phyloP scores from a whole-genome alignment of 2,888 invertebrate species.

The Dasypogon diadema region DNA sequence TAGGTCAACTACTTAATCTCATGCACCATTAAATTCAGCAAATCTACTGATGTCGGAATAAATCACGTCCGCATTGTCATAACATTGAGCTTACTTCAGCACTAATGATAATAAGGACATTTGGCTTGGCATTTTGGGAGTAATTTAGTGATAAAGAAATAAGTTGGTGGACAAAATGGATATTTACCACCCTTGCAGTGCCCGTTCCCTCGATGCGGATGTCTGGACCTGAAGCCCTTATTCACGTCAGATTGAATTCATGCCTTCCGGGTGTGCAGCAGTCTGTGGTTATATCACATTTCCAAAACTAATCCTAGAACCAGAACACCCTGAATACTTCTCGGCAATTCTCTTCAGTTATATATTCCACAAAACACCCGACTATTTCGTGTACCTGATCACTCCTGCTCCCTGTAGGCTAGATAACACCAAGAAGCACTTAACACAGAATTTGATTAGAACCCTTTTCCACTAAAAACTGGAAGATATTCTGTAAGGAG shows the following conservation, averaged over 20 bases:
- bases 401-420: not conserved
- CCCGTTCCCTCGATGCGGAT: too few relatives aligned
- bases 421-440: not conserved
- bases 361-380: not conserved
- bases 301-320: too few relatives aligned
- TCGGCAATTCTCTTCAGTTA: not conserved
- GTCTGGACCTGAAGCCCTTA: too few relatives aligned
- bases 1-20: conserved; percentile 45
- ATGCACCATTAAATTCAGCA: conserved; percentile 39
- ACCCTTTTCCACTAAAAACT: conserved; percentile 23
- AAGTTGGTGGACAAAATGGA: not conserved
- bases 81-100: conserved; percentile 33
- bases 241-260: too few relatives aligned
- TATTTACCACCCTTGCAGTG: conserved; percentile 9
- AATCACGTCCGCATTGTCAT: conserved; percentile 45
- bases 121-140: not conserved
- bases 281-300: too few relatives aligned
- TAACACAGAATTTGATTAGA: conserved; percentile 21
- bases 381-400: not conserved
- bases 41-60: conserved; percentile 33
- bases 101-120: conserved; percentile 2
- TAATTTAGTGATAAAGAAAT: conserved; percentile 8
- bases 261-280: too few relatives aligned
- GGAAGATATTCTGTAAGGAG: conserved; percentile 15
- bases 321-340: too few relatives aligned